These are phyloP conservation scores for Cacoxenus indagator DNA, from an alignment of 2,888 invertebrate species.

Conservation along the genomic window DNA sequence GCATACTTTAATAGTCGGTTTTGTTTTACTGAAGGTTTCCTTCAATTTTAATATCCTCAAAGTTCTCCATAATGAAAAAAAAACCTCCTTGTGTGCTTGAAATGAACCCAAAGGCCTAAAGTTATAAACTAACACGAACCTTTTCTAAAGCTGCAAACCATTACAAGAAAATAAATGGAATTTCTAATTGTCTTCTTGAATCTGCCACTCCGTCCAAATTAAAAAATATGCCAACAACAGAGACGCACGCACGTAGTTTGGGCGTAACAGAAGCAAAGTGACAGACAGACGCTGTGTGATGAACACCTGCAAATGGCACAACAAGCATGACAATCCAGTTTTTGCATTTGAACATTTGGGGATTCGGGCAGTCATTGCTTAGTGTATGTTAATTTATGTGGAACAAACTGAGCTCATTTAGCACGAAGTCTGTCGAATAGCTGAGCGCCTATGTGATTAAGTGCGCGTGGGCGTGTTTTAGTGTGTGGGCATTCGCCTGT, in stretches of 20 bases:
- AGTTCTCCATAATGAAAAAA: too few relatives aligned
- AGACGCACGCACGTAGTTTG: background rate
- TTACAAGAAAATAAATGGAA: background rate
- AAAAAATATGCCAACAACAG: background rate
- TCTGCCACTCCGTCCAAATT: background rate
- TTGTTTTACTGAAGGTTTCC: too few relatives aligned
- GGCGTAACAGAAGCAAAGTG: background rate
- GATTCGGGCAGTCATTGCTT: too few relatives aligned
- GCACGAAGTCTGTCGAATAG: conserved; percentile 23
- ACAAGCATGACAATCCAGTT: background rate
- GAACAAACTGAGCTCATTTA: conserved; percentile 52
- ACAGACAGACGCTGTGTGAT: background rate
- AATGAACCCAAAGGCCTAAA: too few relatives aligned
- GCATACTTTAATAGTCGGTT: too few relatives aligned
- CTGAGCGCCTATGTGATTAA: conserved; percentile 27
- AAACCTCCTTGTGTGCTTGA: too few relatives aligned
- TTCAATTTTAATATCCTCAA: too few relatives aligned
- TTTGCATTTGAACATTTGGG: too few relatives aligned
- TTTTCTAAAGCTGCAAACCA: background rate
- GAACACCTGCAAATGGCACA: background rate
- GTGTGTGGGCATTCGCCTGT: conserved; percentile 16
- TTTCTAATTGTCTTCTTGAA: conserved; percentile 1
- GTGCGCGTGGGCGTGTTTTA: conserved; percentile 8
- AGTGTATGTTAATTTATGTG: conserved; percentile 47
- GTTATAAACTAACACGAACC: background rate